These are phyloP conservation scores for Phasia obesa DNA, from an alignment of 2,888 invertebrate genomes.

Conservation along the genomic window DNA sequence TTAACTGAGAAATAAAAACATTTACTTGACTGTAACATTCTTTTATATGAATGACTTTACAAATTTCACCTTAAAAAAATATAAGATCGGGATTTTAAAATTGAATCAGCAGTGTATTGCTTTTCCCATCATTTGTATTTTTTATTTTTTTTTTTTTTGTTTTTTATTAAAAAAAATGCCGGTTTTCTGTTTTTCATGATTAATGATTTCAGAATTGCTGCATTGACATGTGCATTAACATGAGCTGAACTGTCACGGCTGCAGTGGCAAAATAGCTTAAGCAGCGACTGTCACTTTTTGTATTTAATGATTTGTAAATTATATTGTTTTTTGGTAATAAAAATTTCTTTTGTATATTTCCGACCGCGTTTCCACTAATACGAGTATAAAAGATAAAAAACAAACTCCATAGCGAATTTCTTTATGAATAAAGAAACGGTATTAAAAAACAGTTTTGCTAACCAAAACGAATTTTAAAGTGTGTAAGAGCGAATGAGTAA, in stretches of 20 bases:
- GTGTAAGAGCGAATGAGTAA: slow-evolving; percentile 27
- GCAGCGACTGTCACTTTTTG: slow-evolving; percentile 43
- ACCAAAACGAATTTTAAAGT: slow-evolving; percentile 61
- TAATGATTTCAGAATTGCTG: slow-evolving; percentile 58
- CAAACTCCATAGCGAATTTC: slow-evolving; percentile 58
- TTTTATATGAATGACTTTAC: slow-evolving; percentile 61
- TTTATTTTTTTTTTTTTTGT: too few species aligned
- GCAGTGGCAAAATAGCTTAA: slow-evolving; percentile 35
- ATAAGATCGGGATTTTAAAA: slow-evolving; percentile 26
- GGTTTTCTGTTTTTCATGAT: slow-evolving; percentile 54
- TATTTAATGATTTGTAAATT: slow-evolving; percentile 50
- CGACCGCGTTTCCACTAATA: slow-evolving; percentile 20
- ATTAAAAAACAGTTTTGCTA: slow-evolving; percentile 30
- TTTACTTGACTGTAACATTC: slow-evolving; percentile 1
- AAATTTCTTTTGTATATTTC: slow-evolving; percentile 29
- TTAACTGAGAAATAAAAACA: slow-evolving; percentile 81
- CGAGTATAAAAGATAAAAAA: slow-evolving; percentile 5
- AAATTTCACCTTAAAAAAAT: slow-evolving; percentile 35
- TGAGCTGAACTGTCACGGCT: neutral
- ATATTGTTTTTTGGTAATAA: slow-evolving; percentile 10
- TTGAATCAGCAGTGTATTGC: neutral
- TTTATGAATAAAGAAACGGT: slow-evolving; percentile 33
- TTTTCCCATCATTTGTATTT: slow-evolving; percentile 8
- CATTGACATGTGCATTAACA: slow-evolving; percentile 62
- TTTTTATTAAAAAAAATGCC: slow-evolving; percentile 5